A percentile compares a stretch with the other conserved stretches of the same genome.
Conservation (phyloP, 2,797 vertebrate species). For the Oreortyx pictus region DNA sequence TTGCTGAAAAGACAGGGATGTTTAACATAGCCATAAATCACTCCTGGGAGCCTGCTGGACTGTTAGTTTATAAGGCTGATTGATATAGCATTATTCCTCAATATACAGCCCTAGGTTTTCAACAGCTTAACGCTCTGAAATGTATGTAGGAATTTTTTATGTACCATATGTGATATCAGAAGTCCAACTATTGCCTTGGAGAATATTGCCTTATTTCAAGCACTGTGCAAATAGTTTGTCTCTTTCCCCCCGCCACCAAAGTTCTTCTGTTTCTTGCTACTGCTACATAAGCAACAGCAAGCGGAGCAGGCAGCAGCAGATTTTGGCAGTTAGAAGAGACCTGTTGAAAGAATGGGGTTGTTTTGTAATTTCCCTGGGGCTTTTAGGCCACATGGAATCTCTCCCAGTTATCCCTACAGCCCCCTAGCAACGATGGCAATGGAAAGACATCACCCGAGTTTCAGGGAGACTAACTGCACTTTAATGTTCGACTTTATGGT, state of each 20-base stretch:
- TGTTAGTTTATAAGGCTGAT: not conserved
- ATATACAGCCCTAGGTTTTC: fast-evolving
- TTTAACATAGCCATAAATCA: not conserved
- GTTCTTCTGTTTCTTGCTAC: not conserved
- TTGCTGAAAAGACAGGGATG: not conserved
- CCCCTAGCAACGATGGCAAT: not conserved
- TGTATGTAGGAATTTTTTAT: not conserved
- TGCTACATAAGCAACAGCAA: not conserved
- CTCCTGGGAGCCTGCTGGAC: not conserved
- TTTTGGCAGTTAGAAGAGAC: not conserved
- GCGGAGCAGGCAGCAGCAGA: not conserved
- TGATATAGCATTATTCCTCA: fast-evolving
- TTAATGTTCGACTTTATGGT: not conserved
- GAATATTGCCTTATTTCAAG: not conserved
- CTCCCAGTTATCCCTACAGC: not conserved
- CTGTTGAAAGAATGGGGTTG: not conserved
- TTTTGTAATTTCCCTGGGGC: not conserved
- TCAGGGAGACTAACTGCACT: not conserved
- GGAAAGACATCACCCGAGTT: not conserved
- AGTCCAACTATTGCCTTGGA: not conserved
- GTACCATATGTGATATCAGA: not conserved
- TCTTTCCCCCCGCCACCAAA: not conserved
- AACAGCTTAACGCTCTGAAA: not conserved
- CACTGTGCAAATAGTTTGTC: not conserved
- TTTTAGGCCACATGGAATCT: not conserved